Percentiles rank a stretch among this genome's conserved stretches.
Conservation (phyloP, 2,888 invertebrate genomes). For the Dugesia japonica region DNA sequence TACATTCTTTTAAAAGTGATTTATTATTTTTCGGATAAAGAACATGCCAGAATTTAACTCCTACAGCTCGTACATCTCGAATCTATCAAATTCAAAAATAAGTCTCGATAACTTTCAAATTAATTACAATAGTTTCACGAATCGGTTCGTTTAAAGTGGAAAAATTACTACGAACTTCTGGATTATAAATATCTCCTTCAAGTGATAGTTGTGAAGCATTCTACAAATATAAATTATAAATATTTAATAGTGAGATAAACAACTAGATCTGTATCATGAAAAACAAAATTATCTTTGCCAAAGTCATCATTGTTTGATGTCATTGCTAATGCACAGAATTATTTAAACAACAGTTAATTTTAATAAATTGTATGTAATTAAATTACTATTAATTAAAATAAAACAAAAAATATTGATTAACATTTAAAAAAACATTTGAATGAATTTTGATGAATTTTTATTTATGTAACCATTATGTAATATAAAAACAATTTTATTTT, state of each 20-base stretch:
- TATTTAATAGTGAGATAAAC: too few species aligned
- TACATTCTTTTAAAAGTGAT: constrained; percentile 79
- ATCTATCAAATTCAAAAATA: constrained; percentile 54
- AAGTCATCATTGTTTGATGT: background rate
- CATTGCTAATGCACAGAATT: background rate
- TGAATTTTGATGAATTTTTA: too few species aligned
- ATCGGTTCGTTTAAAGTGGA: constrained; percentile 91
- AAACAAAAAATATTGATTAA: too few species aligned
- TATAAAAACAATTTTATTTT: too few species aligned
- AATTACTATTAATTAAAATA: too few species aligned
- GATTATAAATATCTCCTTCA: constrained; percentile 35
- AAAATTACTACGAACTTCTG: constrained; percentile 52
- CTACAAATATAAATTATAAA: too few species aligned
- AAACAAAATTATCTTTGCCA: background rate
- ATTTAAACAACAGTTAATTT: background rate
- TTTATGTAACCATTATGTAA: too few species aligned
- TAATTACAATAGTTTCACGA: constrained; percentile 65
- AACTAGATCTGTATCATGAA: background rate
- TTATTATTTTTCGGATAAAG: constrained; percentile 79
- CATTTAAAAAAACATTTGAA: too few species aligned
- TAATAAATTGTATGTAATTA: too few species aligned
- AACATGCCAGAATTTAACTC: constrained; percentile 80
- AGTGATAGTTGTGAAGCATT: constrained; percentile 13
- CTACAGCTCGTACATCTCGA: constrained; percentile 77
- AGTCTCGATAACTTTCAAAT: constrained; percentile 37